Conservation (phyloP, 2,113 vertebrate genomes). For the Myiozetetes cayanensis region DNA sequence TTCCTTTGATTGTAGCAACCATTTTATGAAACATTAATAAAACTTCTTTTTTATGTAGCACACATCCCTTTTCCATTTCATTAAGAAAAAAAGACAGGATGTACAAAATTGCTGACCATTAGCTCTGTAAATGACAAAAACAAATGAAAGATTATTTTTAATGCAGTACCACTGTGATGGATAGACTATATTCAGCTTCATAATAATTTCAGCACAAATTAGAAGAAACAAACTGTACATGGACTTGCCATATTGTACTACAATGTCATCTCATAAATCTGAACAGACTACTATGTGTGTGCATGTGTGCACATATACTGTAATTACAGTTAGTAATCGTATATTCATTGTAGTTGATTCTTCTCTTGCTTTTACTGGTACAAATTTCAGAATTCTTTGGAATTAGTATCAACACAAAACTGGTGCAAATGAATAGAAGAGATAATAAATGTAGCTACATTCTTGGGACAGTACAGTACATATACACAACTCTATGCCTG, state of each 20-base stretch:
- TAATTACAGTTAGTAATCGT: background rate
- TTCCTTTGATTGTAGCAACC: slow-evolving; percentile 83
- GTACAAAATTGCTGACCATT: slow-evolving; percentile 75
- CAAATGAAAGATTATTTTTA: slow-evolving; percentile 64
- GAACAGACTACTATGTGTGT: background rate
- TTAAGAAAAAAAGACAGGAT: slow-evolving; percentile 72
- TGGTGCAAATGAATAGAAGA: background rate
- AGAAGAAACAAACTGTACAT: slow-evolving; percentile 50
- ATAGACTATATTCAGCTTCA: slow-evolving; percentile 13
- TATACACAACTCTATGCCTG: background rate
- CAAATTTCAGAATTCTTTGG: slow-evolving; percentile 37
- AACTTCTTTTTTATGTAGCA: slow-evolving; percentile 74
- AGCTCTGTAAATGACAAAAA: slow-evolving; percentile 69
- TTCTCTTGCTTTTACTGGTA: background rate
- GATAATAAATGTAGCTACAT: background rate
- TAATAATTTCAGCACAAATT: slow-evolving; percentile 47
- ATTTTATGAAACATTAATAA: slow-evolving; percentile 85
- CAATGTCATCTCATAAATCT: slow-evolving; percentile 30
- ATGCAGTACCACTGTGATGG: slow-evolving; percentile 31
- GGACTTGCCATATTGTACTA: slow-evolving; percentile 37
- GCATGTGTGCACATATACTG: background rate
- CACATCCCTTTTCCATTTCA: slow-evolving; percentile 77
- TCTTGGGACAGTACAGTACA: background rate
- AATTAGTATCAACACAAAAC: slow-evolving; percentile 14
- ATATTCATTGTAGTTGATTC: background rate